Percentiles rank a stretch among this genome's conserved stretches.
Conservation (phyloP, 2,113 vertebrate species). For the Ptilorrhoa leucosticta region DNA sequence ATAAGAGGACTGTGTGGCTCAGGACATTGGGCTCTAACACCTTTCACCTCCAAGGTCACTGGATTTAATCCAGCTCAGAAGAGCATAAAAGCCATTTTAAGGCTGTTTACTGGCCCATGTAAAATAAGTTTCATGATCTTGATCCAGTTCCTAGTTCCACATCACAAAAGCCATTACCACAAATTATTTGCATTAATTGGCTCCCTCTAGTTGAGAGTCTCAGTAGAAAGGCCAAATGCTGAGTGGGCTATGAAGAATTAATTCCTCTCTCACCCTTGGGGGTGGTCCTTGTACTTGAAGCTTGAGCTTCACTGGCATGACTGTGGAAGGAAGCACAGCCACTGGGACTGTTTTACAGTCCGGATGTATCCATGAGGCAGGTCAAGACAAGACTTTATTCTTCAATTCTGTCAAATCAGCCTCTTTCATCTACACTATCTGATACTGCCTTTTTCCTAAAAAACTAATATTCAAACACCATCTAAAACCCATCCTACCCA, state of each 20-base stretch:
- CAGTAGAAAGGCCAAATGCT: conserved; percentile 4
- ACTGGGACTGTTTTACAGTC: not conserved
- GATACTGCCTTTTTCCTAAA: not conserved
- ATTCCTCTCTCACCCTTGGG: conserved; percentile 4
- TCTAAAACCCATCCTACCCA: not conserved
- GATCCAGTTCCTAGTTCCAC: conserved; percentile 23
- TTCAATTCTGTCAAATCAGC: not conserved
- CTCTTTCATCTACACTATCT: not conserved
- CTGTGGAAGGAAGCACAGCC: not conserved
- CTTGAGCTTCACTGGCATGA: not conserved
- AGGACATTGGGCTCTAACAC: not conserved
- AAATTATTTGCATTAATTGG: conserved; percentile 44
- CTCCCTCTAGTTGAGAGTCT: not conserved
- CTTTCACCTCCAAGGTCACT: not conserved
- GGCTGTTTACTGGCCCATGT: not conserved
- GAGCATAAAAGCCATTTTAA: conserved; percentile 34
- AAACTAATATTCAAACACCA: not conserved
- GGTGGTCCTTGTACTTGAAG: not conserved
- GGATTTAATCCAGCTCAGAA: not conserved
- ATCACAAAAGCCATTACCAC: conserved; percentile 20
- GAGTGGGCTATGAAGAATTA: conserved; percentile 9
- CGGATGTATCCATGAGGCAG: not conserved
- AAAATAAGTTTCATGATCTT: not conserved
- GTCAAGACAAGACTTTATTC: not conserved
- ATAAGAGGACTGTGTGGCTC: not conserved